phyloP scores from a whole-genome alignment of 37 sponge, comb jelly and placozoan species.

The Ianthella basta region DNA sequence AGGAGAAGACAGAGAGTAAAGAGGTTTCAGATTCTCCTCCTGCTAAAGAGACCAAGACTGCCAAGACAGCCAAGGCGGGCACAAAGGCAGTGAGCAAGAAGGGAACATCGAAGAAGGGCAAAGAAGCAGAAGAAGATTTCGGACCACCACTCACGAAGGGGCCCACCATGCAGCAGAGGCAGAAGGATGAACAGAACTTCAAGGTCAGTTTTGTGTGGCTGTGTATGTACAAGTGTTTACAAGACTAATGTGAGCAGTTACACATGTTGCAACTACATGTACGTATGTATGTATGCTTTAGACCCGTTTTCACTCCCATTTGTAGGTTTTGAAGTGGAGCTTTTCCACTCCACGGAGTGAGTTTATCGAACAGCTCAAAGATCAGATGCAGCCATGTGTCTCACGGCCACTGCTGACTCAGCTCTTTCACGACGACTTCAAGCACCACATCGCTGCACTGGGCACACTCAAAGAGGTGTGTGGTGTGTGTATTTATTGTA shows the following conservation, averaged over 20 bases:
- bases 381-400: conserved; percentile 82
- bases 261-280: not conserved
- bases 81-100: conserved; percentile 24
- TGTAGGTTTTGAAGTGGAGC: conserved; percentile 82
- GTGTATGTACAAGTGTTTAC: too few species aligned
- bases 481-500: not conserved
- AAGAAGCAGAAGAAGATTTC: conserved; percentile 27
- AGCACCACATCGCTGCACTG: conserved; percentile 82
- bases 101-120: not conserved
- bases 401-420: conserved; percentile 59
- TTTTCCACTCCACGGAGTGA: conserved; percentile 85
- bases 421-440: conserved; percentile 91
- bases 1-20: conserved; percentile 12
- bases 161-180: conserved; percentile 57
- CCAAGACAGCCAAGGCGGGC: not conserved
- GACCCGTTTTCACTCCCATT: not conserved
- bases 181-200: conserved; percentile 75
- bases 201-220: conserved; percentile 63
- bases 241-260: too few species aligned
- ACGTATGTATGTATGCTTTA: not conserved
- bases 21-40: conserved; percentile 2
- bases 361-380: conserved; percentile 88
- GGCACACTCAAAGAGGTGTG: conserved; percentile 58
- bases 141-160: conserved; percentile 50
- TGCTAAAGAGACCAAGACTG: conserved; percentile 14